Base-by-base conservation (phyloP, 2,113 vertebrate species). In the Sapajus apella region DNA sequence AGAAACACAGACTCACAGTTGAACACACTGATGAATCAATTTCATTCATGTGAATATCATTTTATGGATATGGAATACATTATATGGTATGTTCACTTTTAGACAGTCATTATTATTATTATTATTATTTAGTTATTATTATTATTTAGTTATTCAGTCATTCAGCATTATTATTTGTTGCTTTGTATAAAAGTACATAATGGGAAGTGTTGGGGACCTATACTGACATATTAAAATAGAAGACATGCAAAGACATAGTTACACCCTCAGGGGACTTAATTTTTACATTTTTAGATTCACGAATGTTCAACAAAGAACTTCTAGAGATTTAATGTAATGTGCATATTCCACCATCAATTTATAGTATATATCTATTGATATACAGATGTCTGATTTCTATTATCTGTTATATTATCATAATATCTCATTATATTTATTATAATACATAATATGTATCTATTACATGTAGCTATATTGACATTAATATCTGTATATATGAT, bases 151-250 rank as follows among this genome's bases (percentile, higher is more conserved):
- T 32, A 50, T 88, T 79, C 27, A 83, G 25, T 90, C 37, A 50
- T 55, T 92, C 16, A 35, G 11, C 13, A 40, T 77, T 47, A 80
- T 5, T 45, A 45, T 30, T 73, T 32, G 2, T 14, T 23, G 18
- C 40, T 92, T 50, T 50, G 64, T 20, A 17, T 80, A 47, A 37
- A 18, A 81, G 37, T 11, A 14, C 18, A 32, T 64, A 75, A 18
- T 8, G 1, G 52, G 18, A 73, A 30, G 21, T 52, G 9, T 10
- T 61, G 2, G 18, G 0, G 8, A 23, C 10, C 2, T 61, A 11
- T 1, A 1, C 5, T 43, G 0, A 95, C 8, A 89, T 17, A 32
- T 37, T 21, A 61, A 94, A 35, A 40, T 23, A 79, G 13, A 80
- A 92, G 66, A 85, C 75, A 75, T 43, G 5, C 14, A 32, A 17